Evolutionary conservation across 2,797 vertebrate species (phyloP).

Genomic region (Kryptopterus vitreolus): DNA sequence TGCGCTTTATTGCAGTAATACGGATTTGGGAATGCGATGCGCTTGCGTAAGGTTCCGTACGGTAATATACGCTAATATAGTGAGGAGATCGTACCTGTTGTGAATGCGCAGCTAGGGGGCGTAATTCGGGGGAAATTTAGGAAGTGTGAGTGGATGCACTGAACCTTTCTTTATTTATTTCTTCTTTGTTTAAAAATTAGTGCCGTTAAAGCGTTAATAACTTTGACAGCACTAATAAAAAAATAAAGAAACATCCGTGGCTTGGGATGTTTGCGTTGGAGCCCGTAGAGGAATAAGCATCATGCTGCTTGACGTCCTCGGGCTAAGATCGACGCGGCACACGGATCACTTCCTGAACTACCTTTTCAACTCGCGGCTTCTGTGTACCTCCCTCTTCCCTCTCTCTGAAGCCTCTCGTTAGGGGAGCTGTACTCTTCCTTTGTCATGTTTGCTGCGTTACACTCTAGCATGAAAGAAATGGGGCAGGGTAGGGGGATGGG

Average conservation of each 20-base stretch:
- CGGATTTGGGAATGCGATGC: no score
- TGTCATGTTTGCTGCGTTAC: constrained; percentile 25
- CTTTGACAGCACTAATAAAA: no score
- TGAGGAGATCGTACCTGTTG: no score
- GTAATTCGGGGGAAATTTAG: no score
- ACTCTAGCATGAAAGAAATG: constrained; percentile 36
- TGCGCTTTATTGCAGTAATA: no score
- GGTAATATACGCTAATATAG: no score
- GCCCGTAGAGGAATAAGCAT: constrained; percentile 68
- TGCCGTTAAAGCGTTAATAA: no score
- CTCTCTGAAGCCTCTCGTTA: constrained; percentile 42
- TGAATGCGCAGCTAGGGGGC: no score
- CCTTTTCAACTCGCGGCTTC: constrained; percentile 41
- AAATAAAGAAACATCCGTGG: constrained; percentile 47
- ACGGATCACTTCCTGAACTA: constrained; percentile 66
- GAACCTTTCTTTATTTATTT: no score
- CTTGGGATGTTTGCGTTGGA: not conserved
- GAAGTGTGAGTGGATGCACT: no score
- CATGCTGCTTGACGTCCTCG: constrained; percentile 71
- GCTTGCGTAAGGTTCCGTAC: no score
- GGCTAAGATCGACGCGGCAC: constrained; percentile 64
- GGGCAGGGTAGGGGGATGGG: constrained; percentile 27
- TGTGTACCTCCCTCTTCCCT: constrained; percentile 32
- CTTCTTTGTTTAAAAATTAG: no score
- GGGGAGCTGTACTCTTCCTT: constrained; percentile 29